Conservation (phyloP, 2,797 vertebrate species). For the Bothrops alternatus region DNA sequence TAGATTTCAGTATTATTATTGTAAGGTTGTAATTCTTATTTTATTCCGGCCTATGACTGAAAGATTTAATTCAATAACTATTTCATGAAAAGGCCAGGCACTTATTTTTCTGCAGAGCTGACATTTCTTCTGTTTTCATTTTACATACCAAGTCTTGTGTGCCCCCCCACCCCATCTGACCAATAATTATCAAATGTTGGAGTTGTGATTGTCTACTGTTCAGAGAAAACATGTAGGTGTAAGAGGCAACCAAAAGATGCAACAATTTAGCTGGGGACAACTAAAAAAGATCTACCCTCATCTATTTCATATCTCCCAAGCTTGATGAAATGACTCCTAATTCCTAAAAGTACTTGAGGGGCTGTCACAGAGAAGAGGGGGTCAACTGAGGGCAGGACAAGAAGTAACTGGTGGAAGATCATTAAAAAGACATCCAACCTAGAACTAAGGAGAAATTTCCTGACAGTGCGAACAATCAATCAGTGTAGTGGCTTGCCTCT, state of each 20-base stretch:
- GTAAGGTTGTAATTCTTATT: not conserved
- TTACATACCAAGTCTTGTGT: not conserved
- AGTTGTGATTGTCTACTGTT: not conserved
- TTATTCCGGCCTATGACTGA: not conserved
- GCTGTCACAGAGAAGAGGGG: not conserved
- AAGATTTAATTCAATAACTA: not conserved
- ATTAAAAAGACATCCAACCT: not conserved
- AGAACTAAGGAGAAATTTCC: not conserved
- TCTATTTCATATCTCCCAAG: not conserved
- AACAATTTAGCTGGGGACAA: not conserved
- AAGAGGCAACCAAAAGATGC: not conserved
- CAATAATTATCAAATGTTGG: not conserved
- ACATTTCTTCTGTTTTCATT: not conserved
- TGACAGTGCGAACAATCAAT: not conserved
- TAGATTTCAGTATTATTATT: not conserved
- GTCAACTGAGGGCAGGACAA: not conserved
- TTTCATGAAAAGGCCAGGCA: not conserved
- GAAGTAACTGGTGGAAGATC: not conserved
- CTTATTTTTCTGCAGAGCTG: not conserved
- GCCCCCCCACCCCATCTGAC: not conserved
- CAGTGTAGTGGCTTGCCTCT: not conserved
- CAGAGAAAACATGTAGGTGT: not conserved
- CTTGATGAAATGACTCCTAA: not conserved
- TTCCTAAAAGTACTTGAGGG: not conserved
- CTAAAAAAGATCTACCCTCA: not conserved